Base-by-base conservation (phyloP, 1,140 invertebrate species). In the Chionoecetes opilio region DNA sequence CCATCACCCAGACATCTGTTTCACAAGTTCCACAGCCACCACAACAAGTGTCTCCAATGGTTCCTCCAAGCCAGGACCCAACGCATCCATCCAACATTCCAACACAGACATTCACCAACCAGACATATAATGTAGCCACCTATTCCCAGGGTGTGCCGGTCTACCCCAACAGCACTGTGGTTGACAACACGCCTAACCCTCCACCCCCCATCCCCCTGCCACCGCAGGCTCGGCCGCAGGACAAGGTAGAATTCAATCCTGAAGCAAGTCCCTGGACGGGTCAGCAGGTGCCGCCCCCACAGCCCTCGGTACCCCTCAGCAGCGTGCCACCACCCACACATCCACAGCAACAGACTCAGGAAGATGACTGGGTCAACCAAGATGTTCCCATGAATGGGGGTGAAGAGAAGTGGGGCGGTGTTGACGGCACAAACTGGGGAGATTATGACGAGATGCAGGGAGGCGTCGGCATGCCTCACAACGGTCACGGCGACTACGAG, bases 71-170 rank as follows among this genome's bases (percentile, higher is more conserved):
- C 21, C 94, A 92, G 94, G 94, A 95, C 29, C 90, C 90, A 41
- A 46, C 94, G 9, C 94, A 95, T 95, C 90, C 94, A 92, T 95
- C 94, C 94, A 95, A 82, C 53, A 95, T 95, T 92, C 91, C 94
- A 29, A 92, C 94, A 35, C 94, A 95, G 82, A 95, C 90, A n/a
- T 95, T 85, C 38, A 95, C 94, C 82, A 95, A 95, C 75, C 94
- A 95, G 46, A 92, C 82, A 29, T 95, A 88, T 26, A 88, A 46
- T 82, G 94, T 95, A 46, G 94, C 75, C 11, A 38, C 90, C 2
- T 95, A 95, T 84, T 41, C 94, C 37, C 94, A 92, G 46, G 90
- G 90, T 6, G 90, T 92, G 31, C 82, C 90, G 2, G 94, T 95
- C n/a, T 95, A 95, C 75, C 91, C 94, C 29, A 88, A 37, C 34